Evolutionary conservation across 2,113 vertebrate genomes (phyloP).

Genomic region (Cololabis saira): DNA sequence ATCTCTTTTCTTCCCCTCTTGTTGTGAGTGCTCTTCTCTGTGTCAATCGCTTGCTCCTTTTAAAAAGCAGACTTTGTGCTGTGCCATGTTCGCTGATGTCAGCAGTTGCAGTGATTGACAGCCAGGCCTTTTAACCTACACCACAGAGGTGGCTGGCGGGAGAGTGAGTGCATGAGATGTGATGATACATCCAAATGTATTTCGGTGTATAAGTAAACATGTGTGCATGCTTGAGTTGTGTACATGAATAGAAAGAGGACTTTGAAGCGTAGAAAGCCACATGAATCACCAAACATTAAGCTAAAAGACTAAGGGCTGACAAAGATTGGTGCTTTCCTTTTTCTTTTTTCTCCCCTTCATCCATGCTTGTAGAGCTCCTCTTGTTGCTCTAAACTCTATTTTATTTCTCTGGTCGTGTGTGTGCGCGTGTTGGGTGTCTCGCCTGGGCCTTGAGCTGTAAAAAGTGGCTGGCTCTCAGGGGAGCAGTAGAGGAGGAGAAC

Average conservation of each 20-base stretch:
- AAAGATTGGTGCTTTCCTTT: conserved; percentile 24
- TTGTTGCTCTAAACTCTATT: conserved; percentile 67
- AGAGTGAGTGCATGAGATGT: conserved; percentile 40
- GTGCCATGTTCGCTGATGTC: conserved; percentile 76
- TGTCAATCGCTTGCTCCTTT: conserved; percentile 70
- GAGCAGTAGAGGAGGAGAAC: conserved; percentile 81
- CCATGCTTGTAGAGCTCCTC: conserved; percentile 37
- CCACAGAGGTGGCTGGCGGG: conserved; percentile 51
- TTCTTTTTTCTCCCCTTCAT: conserved; percentile 28
- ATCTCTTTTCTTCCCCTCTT: conserved; percentile 38
- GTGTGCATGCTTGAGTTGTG: conserved; percentile 5
- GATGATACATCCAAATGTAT: conserved; percentile 55
- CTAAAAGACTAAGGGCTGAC: conserved; percentile 30
- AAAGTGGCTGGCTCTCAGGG: conserved; percentile 72
- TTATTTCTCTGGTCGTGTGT: conserved; percentile 53
- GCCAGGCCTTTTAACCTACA: conserved; percentile 75
- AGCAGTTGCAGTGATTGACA: conserved; percentile 79
- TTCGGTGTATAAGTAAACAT: not conserved
- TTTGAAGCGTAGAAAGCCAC: conserved; percentile 20
- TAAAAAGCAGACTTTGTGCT: conserved; percentile 63
- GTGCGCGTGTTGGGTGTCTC: conserved; percentile 47
- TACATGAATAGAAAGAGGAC: conserved; percentile 16
- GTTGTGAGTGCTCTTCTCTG: conserved; percentile 71
- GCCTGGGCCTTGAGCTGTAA: conserved; percentile 77
- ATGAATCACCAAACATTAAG: conserved; percentile 24